Conservation (phyloP, 2,113 vertebrate species). For the Bucco capensis region DNA sequence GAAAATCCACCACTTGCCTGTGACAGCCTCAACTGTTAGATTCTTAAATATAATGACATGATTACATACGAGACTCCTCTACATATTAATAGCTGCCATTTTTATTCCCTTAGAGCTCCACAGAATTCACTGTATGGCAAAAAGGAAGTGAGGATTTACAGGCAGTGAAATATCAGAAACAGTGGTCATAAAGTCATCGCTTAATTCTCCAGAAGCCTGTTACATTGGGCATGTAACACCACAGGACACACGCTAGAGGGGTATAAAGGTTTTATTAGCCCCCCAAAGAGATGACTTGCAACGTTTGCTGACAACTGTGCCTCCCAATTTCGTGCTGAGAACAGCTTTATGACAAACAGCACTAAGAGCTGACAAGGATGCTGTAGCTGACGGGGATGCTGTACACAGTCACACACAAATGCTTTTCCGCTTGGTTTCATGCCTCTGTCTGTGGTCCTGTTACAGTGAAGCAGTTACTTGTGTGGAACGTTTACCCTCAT, state of each 20-base stretch:
- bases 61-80: neutral
- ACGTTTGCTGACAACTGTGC: neutral
- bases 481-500: neutral
- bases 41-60: neutral
- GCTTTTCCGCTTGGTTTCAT: neutral
- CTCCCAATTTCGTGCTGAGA: neutral
- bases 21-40: neutral
- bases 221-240: neutral
- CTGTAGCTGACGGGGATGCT: neutral
- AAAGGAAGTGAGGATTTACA: neutral
- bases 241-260: neutral
- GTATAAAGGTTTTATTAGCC: neutral
- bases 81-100: neutral
- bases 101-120: neutral
- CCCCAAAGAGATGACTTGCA: neutral
- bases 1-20: neutral
- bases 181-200: neutral
- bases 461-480: neutral
- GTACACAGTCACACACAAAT: neutral
- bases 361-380: rapidly evolving
- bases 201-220: neutral
- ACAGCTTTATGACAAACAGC: neutral
- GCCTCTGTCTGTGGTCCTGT: neutral
- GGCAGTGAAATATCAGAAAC: neutral
- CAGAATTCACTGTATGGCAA: neutral